Conservation (phyloP, 2,888 invertebrate genomes). For the Scaptomyza flava region DNA sequence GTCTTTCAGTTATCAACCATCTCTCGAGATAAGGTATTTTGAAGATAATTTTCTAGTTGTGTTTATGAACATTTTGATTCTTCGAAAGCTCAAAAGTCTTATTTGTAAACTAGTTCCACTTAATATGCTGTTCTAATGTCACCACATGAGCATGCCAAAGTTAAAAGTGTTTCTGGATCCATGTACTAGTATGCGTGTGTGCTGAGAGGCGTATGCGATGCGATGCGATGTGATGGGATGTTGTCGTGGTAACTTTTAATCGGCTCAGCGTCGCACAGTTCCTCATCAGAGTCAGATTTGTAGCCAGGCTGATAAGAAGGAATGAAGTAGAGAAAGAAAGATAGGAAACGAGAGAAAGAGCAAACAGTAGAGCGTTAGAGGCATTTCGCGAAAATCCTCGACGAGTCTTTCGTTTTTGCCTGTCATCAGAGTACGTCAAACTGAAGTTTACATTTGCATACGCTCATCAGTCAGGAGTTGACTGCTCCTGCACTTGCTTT, state of each 20-base stretch:
- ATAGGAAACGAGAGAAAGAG: background rate
- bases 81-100: too few species aligned
- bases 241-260: conserved; percentile 80
- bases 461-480: conserved; percentile 65
- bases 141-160: conserved; percentile 6
- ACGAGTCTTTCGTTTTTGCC: conserved; percentile 37
- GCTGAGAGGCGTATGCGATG: conserved; percentile 4
- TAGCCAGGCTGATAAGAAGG: too few species aligned
- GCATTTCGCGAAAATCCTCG: conserved; percentile 34
- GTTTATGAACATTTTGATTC: too few species aligned
- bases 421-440: conserved; percentile 65
- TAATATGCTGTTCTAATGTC: background rate
- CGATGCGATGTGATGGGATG: conserved; percentile 36
- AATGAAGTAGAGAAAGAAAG: background rate
- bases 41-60: too few species aligned
- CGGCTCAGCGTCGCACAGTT: conserved; percentile 70
- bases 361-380: conserved; percentile 10
- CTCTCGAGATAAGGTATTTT: too few species aligned
- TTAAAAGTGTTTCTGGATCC: conserved; percentile 18
- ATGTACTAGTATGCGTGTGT: conserved; percentile 3
- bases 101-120: conserved; percentile 5
- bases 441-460: conserved; percentile 72
- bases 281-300: conserved; percentile 42
- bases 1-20: too few species aligned
- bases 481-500: conserved; percentile 25